phyloP scores from a whole-genome alignment of 30 jellyfish, hydroid and myxozoan genomes.

The Nemopilema nomurai region DNA sequence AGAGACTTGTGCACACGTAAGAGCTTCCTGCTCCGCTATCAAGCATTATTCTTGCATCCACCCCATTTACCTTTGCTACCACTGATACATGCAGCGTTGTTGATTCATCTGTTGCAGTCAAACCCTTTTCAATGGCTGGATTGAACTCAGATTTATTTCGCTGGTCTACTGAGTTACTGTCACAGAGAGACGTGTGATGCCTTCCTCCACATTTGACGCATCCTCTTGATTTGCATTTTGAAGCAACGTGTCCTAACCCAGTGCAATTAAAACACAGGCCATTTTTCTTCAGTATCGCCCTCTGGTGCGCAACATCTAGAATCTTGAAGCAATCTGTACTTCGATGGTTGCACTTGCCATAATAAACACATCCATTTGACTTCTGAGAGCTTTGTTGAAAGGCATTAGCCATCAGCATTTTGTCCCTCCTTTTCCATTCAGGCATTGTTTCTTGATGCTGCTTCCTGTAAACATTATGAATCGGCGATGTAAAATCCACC shows the following conservation, averaged over 20 bases:
- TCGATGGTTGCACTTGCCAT: conserved; percentile 41
- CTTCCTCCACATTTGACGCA: conserved; percentile 10
- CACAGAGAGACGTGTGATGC: conserved; percentile 15
- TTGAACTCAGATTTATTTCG: conserved; percentile 24
- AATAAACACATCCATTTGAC: conserved; percentile 41
- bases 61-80: conserved; percentile 58
- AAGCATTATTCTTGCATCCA: conserved; percentile 41
- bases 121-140: conserved; percentile 37
- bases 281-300: conserved; percentile 41
- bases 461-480: background rate
- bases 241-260: conserved; percentile 21
- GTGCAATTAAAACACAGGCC: conserved; percentile 44
- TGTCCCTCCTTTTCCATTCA: too few relatives aligned
- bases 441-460: too few relatives aligned
- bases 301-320: conserved; percentile 29
- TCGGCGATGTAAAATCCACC: background rate
- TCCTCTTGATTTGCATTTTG: conserved; percentile 29
- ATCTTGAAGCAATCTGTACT: conserved; percentile 51
- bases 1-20: conserved; percentile 51
- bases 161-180: conserved; percentile 23
- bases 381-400: conserved; percentile 9
- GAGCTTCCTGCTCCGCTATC: conserved; percentile 64
- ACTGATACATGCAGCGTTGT: conserved; percentile 64
- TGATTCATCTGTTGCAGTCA: conserved; percentile 13
- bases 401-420: conserved; percentile 13